Conservation (phyloP, 2,888 invertebrate genomes). For the Ormyrus pomaceus region DNA sequence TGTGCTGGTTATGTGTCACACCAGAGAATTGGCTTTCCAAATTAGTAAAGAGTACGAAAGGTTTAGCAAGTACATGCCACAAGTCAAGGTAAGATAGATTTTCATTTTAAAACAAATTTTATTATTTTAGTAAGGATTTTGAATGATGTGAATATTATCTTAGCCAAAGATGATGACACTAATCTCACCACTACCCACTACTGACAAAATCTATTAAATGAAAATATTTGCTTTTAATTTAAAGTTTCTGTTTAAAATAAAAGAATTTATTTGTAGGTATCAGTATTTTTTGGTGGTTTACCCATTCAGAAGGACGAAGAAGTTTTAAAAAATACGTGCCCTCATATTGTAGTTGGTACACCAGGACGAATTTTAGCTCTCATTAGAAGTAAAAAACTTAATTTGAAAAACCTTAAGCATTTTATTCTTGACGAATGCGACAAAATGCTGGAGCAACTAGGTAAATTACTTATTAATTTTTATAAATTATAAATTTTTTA, state of each 20-base stretch:
- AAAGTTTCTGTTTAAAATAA: constrained; percentile 58
- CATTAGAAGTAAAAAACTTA: constrained; percentile 93
- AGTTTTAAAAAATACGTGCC: constrained; percentile 94
- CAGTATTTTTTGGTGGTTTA: constrained; percentile 99
- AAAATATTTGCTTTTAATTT: constrained; percentile 44
- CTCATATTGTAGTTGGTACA: constrained; percentile 99
- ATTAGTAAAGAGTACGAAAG: constrained; percentile 99
- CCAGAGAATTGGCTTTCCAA: constrained; percentile 99
- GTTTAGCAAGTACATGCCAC: constrained; percentile 98
- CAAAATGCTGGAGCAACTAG: constrained; percentile 98
- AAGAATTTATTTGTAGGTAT: constrained; percentile 77
- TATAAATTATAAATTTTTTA: too few relatives aligned
- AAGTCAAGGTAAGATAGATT: constrained; percentile 83
- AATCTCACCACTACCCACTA: constrained; percentile 67
- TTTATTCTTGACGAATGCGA: constrained; percentile 99
- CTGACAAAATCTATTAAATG: constrained; percentile 58
- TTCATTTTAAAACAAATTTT: too few relatives aligned
- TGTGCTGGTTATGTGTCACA: constrained; percentile 99
- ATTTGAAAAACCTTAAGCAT: constrained; percentile 97
- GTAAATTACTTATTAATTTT: constrained; percentile 76
- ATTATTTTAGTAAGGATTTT: constrained; percentile 40
- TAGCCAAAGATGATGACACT: constrained; percentile 66
- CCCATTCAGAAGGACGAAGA: constrained; percentile 98
- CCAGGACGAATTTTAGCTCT: constrained; percentile 98
- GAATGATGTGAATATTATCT: constrained; percentile 64